Evolutionary conservation across 2,797 vertebrate genomes (phyloP).

Genomic region (Kryptopterus vitreolus): DNA sequence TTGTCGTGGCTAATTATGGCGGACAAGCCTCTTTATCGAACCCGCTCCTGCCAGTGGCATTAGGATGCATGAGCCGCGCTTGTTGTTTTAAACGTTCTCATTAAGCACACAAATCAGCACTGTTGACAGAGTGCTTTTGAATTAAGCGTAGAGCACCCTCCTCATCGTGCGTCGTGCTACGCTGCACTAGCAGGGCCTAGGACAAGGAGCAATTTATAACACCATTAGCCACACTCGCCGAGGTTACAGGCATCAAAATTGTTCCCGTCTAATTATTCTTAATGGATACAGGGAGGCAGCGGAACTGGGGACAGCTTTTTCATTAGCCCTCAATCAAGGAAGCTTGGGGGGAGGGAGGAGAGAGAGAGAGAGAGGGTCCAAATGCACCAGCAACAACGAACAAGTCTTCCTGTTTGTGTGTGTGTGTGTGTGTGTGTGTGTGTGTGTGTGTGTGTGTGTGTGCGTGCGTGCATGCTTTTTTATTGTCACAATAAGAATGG

Average conservation of each 20-base stretch:
- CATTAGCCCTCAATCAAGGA: constrained; percentile 99
- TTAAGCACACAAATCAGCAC: constrained; percentile 99
- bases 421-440: constrained; percentile 56
- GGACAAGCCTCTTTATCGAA: constrained; percentile 99
- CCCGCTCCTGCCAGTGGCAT: constrained; percentile 95
- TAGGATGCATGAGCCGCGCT: constrained; percentile 97
- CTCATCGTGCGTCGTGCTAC: constrained; percentile 52
- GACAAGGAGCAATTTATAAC: constrained; percentile 99
- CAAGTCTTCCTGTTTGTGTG: constrained; percentile 89
- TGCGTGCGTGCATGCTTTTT: constrained; percentile 57
- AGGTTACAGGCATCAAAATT: constrained; percentile 99
- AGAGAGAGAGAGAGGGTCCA: constrained; percentile 77
- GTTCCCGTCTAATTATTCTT: constrained; percentile 99
- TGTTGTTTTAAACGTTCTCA: constrained; percentile 99
- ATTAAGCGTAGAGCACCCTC: constrained; percentile 94
- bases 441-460: constrained; percentile 20
- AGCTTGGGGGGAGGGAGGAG: constrained; percentile 73
- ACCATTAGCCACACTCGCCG: constrained; percentile 99
- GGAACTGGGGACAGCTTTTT: constrained; percentile 99
- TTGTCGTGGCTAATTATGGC: constrained; percentile 97
- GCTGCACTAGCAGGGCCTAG: constrained; percentile 84
- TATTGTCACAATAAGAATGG: constrained; percentile 47
- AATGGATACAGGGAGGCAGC: constrained; percentile 99
- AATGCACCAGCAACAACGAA: constrained; percentile 88
- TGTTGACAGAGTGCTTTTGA: constrained; percentile 99